phyloP scores from a whole-genome alignment of 2,888 invertebrate genomes.

The Artemia sp. region DNA sequence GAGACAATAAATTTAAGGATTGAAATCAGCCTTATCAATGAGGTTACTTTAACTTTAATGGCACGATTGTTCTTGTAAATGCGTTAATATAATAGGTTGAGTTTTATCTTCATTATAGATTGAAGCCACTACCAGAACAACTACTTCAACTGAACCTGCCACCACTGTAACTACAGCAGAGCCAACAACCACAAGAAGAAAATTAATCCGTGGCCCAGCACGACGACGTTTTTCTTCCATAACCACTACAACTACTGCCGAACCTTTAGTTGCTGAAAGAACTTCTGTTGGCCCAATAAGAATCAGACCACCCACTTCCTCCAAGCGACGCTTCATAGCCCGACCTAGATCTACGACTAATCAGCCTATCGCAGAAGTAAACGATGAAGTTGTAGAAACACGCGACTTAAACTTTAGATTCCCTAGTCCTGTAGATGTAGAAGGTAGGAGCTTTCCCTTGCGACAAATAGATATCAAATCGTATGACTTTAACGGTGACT shows the following conservation, averaged over 20 bases:
- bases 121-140: conserved; percentile 16
- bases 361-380: neutral
- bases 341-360: neutral
- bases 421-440: neutral
- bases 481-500: neutral
- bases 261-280: neutral
- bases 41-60: too few relatives aligned
- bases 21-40: too few relatives aligned
- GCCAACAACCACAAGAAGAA: conserved; percentile 17
- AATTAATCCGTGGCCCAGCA: neutral
- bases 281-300: neutral
- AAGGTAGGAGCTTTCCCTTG: neutral
- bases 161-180: conserved; percentile 21
- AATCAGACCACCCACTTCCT: neutral
- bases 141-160: conserved; percentile 20
- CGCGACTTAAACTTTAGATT: neutral
- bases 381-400: neutral
- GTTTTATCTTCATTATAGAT: too few relatives aligned
- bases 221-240: neutral
- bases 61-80: too few relatives aligned
- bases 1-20: too few relatives aligned
- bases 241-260: neutral
- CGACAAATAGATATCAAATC: neutral
- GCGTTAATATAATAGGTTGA: too few relatives aligned
- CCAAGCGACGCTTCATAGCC: neutral